Conservation (phyloP, 37 sponge, comb jelly and placozoan species). For the Aphrocallistes beatrix region DNA sequence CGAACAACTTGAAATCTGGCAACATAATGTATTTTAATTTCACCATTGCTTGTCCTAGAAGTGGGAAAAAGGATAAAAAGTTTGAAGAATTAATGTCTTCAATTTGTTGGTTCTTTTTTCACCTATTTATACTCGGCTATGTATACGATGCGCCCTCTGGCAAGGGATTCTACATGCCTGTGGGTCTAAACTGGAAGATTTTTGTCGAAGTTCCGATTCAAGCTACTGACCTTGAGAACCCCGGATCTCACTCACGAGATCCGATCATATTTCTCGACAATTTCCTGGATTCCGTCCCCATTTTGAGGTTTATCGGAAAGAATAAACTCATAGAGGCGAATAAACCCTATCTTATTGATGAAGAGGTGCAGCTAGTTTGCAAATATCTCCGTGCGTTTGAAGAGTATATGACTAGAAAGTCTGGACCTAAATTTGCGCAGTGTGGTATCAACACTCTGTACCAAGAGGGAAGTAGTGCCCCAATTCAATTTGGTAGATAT, state of each 20-base stretch:
- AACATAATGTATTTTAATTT: constrained; percentile 1
- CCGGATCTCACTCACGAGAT: constrained; percentile 9
- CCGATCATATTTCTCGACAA: constrained; percentile 25
- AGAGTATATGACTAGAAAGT: constrained; percentile 29
- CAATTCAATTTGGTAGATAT: constrained; percentile 14
- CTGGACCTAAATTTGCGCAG: constrained; percentile 8
- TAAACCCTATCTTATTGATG: constrained; percentile 46
- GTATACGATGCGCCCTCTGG: constrained; percentile 67
- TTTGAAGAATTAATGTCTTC: constrained; percentile 41
- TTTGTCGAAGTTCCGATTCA: constrained; percentile 50
- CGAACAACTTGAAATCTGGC: neutral
- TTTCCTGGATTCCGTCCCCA: constrained; percentile 49
- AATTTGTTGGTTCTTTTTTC: constrained; percentile 71
- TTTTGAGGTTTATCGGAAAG: constrained; percentile 41
- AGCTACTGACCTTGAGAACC: constrained; percentile 30
- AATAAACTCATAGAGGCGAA: constrained; percentile 22
- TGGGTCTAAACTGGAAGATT: constrained; percentile 43
- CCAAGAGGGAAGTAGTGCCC: constrained; percentile 3
- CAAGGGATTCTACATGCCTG: constrained; percentile 45
- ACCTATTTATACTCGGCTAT: constrained; percentile 63
- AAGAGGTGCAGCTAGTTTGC: constrained; percentile 75
- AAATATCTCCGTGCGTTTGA: constrained; percentile 47
- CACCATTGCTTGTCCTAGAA: constrained; percentile 13
- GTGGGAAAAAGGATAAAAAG: constrained; percentile 13
- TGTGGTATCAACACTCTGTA: constrained; percentile 40